phyloP scores from a whole-genome alignment of 1,140 invertebrate genomes.

The Mycetomoellerius zeteki region DNA sequence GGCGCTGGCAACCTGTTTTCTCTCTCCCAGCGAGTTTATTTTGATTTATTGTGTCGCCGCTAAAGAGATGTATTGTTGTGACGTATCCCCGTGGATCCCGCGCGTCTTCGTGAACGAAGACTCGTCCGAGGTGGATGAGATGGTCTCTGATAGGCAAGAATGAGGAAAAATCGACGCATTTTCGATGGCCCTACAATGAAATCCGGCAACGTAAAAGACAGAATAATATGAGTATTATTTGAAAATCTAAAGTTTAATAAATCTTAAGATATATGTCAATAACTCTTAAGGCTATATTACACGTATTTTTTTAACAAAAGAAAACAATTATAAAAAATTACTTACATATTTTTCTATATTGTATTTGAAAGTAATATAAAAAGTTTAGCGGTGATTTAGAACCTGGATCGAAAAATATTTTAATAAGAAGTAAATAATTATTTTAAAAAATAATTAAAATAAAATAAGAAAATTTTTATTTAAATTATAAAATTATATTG shows the following conservation, averaged over 20 bases:
- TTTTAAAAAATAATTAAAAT: too few species aligned
- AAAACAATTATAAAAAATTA: too few species aligned
- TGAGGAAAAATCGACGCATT: constrained; percentile 23
- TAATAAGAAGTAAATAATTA: too few species aligned
- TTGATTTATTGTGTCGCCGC: constrained; percentile 84
- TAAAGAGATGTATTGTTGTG: constrained; percentile 85
- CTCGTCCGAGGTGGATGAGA: constrained; percentile 13
- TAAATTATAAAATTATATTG: too few species aligned
- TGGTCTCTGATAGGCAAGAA: constrained; percentile 2
- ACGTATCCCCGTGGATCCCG: constrained; percentile 76
- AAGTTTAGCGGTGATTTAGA: too few species aligned
- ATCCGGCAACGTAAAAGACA: neutral
- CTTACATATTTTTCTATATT: too few species aligned
- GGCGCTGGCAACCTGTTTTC: constrained; percentile 83
- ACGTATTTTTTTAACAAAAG: too few species aligned
- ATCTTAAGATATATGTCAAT: neutral
- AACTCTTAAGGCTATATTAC: neutral
- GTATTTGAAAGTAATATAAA: too few species aligned
- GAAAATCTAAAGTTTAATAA: neutral
- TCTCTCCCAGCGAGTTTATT: constrained; percentile 81
- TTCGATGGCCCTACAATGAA: neutral
- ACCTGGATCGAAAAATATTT: too few species aligned
- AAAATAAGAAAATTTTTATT: too few species aligned
- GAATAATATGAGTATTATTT: neutral
- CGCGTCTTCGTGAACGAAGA: constrained; percentile 55